A percentile compares a stretch with the other conserved stretches of the same genome.
Evolutionary conservation across 2,797 vertebrate genomes (phyloP).

Genomic region (Sebastes oblongus): DNA sequence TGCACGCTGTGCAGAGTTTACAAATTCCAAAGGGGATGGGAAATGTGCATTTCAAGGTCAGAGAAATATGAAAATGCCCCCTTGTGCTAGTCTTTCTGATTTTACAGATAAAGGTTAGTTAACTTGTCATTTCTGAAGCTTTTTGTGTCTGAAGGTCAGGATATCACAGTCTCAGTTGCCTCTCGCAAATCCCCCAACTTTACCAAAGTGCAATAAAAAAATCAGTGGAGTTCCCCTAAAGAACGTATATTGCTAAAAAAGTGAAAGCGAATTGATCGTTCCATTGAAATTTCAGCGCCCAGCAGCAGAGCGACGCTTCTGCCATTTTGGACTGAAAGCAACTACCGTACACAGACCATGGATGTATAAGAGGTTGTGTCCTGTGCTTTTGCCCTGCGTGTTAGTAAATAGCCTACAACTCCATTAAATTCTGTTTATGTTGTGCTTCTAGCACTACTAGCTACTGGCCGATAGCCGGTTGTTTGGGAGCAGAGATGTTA

Average conservation of each 20-base stretch:
- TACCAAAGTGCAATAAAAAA: not conserved
- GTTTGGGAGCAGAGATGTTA: fast-evolving
- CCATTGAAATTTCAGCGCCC: no score
- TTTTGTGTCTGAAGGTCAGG: not conserved
- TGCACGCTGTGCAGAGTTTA: conserved; percentile 4
- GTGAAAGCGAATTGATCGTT: no score
- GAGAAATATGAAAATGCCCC: not conserved
- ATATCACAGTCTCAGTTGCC: not conserved
- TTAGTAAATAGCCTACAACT: no score
- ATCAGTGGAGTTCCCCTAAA: not conserved
- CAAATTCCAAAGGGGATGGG: conserved; percentile 9
- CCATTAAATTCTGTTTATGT: no score
- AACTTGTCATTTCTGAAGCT: not conserved
- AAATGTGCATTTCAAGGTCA: conserved; percentile 47
- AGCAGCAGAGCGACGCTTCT: no score
- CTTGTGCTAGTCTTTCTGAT: not conserved
- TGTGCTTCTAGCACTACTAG: fast-evolving
- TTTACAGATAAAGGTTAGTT: not conserved
- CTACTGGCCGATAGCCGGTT: no score
- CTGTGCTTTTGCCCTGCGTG: no score
- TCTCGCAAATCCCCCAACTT: not conserved
- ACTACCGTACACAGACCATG: no score
- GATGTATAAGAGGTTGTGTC: fast-evolving
- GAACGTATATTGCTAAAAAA: no score
- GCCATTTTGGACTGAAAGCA: no score